Conservation (phyloP, 2,797 vertebrate genomes). For the Phoxinus dragarum region DNA sequence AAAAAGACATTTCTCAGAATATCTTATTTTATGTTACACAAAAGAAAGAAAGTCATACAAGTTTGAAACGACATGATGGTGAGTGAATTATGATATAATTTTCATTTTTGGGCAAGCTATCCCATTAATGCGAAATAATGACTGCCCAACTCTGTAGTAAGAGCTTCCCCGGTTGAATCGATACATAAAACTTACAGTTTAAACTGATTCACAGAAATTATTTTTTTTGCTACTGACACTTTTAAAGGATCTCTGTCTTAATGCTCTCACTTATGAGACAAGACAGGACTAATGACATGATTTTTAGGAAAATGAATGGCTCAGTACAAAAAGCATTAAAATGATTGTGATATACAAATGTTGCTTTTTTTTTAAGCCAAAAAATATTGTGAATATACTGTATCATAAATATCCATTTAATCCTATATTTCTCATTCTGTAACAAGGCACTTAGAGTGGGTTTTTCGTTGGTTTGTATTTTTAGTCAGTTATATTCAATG, state of each 20-base stretch:
- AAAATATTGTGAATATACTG: neutral
- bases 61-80: neutral
- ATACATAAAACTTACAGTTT: neutral
- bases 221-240: neutral
- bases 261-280: neutral
- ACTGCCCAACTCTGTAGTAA: neutral
- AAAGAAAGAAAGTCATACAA: neutral
- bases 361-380: neutral
- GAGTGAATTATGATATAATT: neutral
- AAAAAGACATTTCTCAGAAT: neutral
- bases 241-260: neutral
- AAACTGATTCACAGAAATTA: neutral
- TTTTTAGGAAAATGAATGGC: neutral
- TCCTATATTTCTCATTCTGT: neutral
- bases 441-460: neutral
- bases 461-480: conserved; percentile 19
- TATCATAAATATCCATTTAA: neutral
- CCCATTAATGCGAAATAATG: neutral
- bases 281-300: neutral
- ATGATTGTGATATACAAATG: neutral
- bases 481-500: neutral
- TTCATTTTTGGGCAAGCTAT: neutral
- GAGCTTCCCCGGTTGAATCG: neutral
- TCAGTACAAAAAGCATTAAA: neutral
- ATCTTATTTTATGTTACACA: neutral